Evolutionary conservation across 2,888 invertebrate genomes (phyloP).

Genomic region (Caenorhabditis sp.): DNA sequence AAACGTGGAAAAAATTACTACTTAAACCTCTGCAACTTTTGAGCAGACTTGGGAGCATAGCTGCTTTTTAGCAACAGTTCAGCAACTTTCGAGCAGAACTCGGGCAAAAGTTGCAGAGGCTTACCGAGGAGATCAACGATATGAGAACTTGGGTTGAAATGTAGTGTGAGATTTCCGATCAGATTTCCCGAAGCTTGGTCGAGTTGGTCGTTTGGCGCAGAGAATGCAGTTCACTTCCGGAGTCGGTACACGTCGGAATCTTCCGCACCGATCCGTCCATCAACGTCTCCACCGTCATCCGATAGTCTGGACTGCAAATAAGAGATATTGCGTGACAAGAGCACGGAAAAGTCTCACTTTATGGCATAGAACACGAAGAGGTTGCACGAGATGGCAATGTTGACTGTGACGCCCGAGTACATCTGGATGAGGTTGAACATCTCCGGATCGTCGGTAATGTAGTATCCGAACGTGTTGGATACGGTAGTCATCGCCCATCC

Average conservation of each 20-base stretch:
- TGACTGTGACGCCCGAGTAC: slow-evolving; percentile 63
- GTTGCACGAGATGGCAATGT: slow-evolving; percentile 58
- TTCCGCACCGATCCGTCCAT: slow-evolving; percentile 29
- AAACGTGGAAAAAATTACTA: too few species aligned
- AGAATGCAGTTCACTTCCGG: slow-evolving; percentile 35
- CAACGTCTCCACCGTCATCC: slow-evolving; percentile 33
- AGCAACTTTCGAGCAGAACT: too few species aligned
- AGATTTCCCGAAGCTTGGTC: too few species aligned
- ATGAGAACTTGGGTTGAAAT: too few species aligned
- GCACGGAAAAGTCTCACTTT: slow-evolving; percentile 37
- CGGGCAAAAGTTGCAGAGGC: too few species aligned
- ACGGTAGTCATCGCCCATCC: slow-evolving; percentile 60
- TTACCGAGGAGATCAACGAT: too few species aligned
- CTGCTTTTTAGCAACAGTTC: too few species aligned
- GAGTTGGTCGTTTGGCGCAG: slow-evolving; percentile 24
- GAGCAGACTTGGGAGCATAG: background rate
- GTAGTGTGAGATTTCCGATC: too few species aligned
- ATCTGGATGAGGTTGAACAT: slow-evolving; percentile 51
- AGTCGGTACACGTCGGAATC: slow-evolving; percentile 20
- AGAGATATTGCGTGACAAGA: background rate
- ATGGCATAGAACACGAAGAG: slow-evolving; percentile 57
- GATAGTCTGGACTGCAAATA: slow-evolving; percentile 41
- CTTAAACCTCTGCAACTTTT: background rate
- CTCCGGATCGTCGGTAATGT: slow-evolving; percentile 25
- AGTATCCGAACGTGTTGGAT: slow-evolving; percentile 47